phyloP scores from a whole-genome alignment of 2,888 invertebrate species.

The Salpingus planirostris region DNA sequence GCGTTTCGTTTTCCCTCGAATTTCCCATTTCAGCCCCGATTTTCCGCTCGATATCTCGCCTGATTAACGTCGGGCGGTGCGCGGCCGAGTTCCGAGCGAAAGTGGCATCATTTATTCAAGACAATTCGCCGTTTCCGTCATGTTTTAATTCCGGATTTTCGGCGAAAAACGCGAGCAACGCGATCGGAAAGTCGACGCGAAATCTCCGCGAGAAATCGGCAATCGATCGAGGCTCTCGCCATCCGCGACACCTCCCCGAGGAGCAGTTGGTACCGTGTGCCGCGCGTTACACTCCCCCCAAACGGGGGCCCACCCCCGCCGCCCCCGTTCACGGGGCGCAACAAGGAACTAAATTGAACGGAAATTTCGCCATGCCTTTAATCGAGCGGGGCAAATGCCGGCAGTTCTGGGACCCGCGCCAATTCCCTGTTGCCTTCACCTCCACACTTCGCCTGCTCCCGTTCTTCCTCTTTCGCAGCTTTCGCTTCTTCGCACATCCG shows the following conservation, averaged over 20 bases:
- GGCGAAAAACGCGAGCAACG: too few relatives aligned
- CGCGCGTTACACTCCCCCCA: conserved; percentile 25
- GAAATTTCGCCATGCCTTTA: conserved; percentile 34
- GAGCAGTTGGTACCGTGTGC: conserved; percentile 25
- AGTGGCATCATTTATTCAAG: too few relatives aligned
- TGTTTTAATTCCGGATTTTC: too few relatives aligned
- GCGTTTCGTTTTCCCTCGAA: too few relatives aligned
- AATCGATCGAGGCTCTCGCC: conserved; percentile 22
- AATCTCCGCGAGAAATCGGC: conserved; percentile 24
- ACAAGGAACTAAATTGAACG: conserved; percentile 39
- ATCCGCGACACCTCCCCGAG: conserved; percentile 25
- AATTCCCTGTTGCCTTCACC: conserved; percentile 14
- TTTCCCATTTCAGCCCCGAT: too few relatives aligned
- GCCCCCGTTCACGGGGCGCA: conserved; percentile 30
- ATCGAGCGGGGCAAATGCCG: conserved; percentile 35
- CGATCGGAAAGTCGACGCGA: conserved; percentile 19
- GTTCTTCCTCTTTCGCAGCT: conserved; percentile 7
- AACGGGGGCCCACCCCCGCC: conserved; percentile 25
- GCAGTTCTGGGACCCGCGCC: conserved; percentile 21
- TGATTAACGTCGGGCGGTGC: too few relatives aligned
- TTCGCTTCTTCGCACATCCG: too few relatives aligned
- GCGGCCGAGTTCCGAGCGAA: too few relatives aligned
- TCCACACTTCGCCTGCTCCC: too few relatives aligned
- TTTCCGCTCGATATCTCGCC: too few relatives aligned
- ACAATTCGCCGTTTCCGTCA: too few relatives aligned